Percentiles rank a stretch among this genome's conserved stretches.
Conservation (phyloP, 2,888 invertebrate species). For the Physocephala rufipes region DNA sequence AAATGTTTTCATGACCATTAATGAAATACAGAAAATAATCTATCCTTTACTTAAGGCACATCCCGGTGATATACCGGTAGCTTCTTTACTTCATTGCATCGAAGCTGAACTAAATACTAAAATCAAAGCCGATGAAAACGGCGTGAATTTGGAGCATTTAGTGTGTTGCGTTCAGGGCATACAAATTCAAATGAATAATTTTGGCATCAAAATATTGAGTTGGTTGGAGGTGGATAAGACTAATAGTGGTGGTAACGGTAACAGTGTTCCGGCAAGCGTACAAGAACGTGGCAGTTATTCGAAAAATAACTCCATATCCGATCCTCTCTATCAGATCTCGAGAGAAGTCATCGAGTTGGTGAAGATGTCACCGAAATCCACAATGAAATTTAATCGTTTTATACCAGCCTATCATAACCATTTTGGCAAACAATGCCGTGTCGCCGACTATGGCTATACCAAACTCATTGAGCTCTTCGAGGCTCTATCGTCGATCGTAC, state of each 20-base stretch:
- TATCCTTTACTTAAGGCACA: slow-evolving; percentile 62
- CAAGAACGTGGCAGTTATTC: slow-evolving; percentile 49
- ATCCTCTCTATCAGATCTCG: slow-evolving; percentile 75
- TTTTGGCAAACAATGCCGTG: slow-evolving; percentile 93
- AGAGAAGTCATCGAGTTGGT: slow-evolving; percentile 87
- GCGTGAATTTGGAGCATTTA: slow-evolving; percentile 90
- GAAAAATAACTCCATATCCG: slow-evolving; percentile 56
- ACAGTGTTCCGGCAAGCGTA: background rate
- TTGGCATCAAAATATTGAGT: slow-evolving; percentile 64
- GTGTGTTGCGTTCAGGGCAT: slow-evolving; percentile 85
- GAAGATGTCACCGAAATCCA: slow-evolving; percentile 82
- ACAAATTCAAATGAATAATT: slow-evolving; percentile 65
- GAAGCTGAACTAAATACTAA: slow-evolving; percentile 59
- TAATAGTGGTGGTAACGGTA: slow-evolving; percentile 45
- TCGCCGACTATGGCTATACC: slow-evolving; percentile 96
- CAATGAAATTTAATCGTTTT: slow-evolving; percentile 84
- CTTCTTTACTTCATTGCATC: slow-evolving; percentile 64
- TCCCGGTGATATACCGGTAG: slow-evolving; percentile 63
- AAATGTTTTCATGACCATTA: slow-evolving; percentile 67
- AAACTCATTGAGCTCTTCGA: slow-evolving; percentile 90
- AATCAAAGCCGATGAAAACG: slow-evolving; percentile 67
- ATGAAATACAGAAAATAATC: slow-evolving; percentile 62
- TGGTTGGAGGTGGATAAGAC: slow-evolving; percentile 61
- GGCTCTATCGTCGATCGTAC: slow-evolving; percentile 85
- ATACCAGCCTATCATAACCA: slow-evolving; percentile 97